Percentiles rank a stretch among this genome's conserved stretches.
Evolutionary conservation across 2,113 vertebrate genomes (phyloP).

Genomic region (Anoura caudifer): DNA sequence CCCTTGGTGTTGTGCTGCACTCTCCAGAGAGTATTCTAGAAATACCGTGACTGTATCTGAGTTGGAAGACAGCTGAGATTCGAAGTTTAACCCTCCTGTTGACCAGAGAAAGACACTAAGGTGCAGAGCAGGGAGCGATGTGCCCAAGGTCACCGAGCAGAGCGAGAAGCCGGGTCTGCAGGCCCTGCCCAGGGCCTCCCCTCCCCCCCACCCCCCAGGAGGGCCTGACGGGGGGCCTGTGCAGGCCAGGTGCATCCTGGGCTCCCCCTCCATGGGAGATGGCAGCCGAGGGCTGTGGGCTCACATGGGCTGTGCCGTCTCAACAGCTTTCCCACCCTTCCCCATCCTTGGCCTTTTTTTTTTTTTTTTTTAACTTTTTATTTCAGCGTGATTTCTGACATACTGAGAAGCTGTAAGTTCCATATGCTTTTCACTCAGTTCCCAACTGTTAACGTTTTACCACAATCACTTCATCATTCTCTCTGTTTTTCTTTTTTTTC

Average conservation of each 20-base stretch:
- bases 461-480: neutral
- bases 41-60: neutral
- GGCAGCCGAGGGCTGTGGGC: neutral
- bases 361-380: neutral
- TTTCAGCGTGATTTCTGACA: neutral
- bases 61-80: neutral
- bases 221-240: accelerated
- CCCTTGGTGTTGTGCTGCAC: neutral
- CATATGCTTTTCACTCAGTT: neutral
- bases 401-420: neutral
- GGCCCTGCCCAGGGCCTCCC: neutral
- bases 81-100: neutral
- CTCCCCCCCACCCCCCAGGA: neutral
- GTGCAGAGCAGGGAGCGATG: neutral
- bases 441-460: neutral
- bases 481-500: neutral
- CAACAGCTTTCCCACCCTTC: accelerated
- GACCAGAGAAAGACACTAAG: neutral
- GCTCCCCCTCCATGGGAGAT: accelerated
- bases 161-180: neutral
- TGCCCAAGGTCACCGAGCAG: accelerated
- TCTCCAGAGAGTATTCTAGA: neutral
- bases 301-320: neutral
- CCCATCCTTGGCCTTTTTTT: neutral
- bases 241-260: neutral